Percentiles rank a stretch among this genome's conserved stretches.
Evolutionary conservation across 2,888 invertebrate species (phyloP).

Genomic region (Hermaeophaga mercurialis): DNA sequence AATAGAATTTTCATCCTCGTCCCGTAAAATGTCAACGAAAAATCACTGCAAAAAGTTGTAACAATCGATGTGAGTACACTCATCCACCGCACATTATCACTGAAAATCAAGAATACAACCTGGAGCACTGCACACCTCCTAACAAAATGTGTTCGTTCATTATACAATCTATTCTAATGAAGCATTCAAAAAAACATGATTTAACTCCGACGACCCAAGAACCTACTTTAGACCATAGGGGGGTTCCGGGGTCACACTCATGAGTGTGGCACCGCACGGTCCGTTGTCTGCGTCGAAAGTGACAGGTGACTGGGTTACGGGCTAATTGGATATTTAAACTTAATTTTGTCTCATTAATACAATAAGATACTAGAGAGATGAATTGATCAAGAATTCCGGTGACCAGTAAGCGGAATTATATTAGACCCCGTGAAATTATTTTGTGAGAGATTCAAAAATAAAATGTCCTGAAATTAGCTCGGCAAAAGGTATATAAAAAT

Average conservation of each 20-base stretch:
- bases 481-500: too few relatives aligned
- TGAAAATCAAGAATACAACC: slow-evolving; percentile 3
- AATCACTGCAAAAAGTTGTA: slow-evolving; percentile 1
- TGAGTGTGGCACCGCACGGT: slow-evolving; percentile 1
- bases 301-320: slow-evolving; percentile 20
- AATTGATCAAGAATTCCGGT: too few relatives aligned
- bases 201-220: slow-evolving; percentile 12
- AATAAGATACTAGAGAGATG: not conserved
- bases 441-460: too few relatives aligned
- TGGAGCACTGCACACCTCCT: slow-evolving; percentile 7
- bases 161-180: slow-evolving; percentile 12
- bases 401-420: too few relatives aligned
- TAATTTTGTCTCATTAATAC: not conserved
- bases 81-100: slow-evolving; percentile 20
- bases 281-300: slow-evolving; percentile 16
- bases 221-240: slow-evolving; percentile 12
- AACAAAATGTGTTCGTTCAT: slow-evolving; percentile 9
- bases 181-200: slow-evolving; percentile 4
- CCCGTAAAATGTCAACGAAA: not conserved
- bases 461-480: too few relatives aligned
- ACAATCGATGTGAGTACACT: slow-evolving; percentile 1
- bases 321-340: slow-evolving; percentile 1
- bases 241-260: slow-evolving; percentile 20
- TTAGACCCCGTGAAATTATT: too few relatives aligned
- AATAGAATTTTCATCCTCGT: slow-evolving; percentile 9